These are phyloP conservation scores for Meghimatium bilineatum DNA, from an alignment of 2,888 invertebrate genomes.

Conservation along the genomic window DNA sequence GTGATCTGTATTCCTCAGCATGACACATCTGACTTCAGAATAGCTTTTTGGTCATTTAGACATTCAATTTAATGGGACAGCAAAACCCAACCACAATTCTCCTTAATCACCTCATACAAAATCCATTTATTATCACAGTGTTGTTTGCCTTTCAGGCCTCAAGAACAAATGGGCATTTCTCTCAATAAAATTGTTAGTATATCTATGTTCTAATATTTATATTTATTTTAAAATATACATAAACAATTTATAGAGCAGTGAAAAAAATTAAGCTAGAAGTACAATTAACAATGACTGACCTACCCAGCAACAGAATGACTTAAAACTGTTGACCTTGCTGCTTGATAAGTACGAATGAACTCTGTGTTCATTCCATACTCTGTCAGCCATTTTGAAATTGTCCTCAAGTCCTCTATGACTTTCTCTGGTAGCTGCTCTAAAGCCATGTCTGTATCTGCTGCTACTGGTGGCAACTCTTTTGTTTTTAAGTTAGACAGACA, in stretches of 20 bases:
- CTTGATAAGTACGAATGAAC: conserved; percentile 86
- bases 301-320: conserved; percentile 84
- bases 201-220: too few relatives aligned
- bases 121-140: too few relatives aligned
- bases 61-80: too few relatives aligned
- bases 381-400: conserved; percentile 91
- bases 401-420: conserved; percentile 84
- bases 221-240: too few relatives aligned
- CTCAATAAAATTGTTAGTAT: too few relatives aligned
- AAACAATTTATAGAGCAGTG: background rate
- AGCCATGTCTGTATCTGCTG: conserved; percentile 72
- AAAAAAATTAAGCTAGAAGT: background rate
- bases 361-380: conserved; percentile 84
- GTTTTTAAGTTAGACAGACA: background rate
- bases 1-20: too few relatives aligned
- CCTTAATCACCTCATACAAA: too few relatives aligned
- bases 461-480: conserved; percentile 60
- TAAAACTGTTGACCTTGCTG: conserved; percentile 86
- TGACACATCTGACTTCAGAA: too few relatives aligned
- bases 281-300: background rate
- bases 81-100: too few relatives aligned
- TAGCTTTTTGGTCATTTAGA: too few relatives aligned
- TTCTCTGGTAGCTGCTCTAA: conserved; percentile 84
- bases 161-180: too few relatives aligned
- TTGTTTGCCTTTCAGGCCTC: too few relatives aligned